These are phyloP conservation scores for Prionace glauca DNA, from an alignment of 2,797 vertebrate species.

Conservation along the genomic window DNA sequence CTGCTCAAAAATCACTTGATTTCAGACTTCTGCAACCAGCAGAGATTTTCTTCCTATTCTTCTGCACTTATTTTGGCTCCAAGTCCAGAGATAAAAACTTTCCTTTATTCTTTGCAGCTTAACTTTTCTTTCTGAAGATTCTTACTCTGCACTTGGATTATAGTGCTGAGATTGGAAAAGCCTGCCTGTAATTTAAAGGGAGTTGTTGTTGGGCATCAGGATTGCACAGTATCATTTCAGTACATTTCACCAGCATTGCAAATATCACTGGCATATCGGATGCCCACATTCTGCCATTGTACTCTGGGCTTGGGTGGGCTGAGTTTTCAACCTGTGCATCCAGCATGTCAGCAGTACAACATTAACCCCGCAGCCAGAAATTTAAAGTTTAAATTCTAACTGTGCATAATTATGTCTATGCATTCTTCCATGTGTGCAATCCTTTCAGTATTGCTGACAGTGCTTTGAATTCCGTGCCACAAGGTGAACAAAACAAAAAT, in stretches of 20 bases:
- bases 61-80: neutral
- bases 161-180: too few relatives aligned
- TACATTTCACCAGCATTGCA: neutral
- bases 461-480: constrained; percentile 3
- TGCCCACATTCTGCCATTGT: neutral
- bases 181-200: neutral
- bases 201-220: neutral
- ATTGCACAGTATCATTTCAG: neutral
- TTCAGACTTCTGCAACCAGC: neutral
- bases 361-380: neutral
- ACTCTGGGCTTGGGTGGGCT: neutral
- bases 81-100: neutral
- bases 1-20: neutral
- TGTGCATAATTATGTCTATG: constrained; percentile 5
- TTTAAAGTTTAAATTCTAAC: neutral
- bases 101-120: neutral
- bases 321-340: neutral
- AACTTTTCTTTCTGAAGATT: neutral
- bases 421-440: neutral
- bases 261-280: neutral
- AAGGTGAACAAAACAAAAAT: constrained; percentile 9
- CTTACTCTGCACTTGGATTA: neutral
- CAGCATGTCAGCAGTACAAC: neutral
- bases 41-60: neutral
- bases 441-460: neutral